Conservation (phyloP, 1,140 invertebrate species). For the Himalopsyche phryganea region DNA sequence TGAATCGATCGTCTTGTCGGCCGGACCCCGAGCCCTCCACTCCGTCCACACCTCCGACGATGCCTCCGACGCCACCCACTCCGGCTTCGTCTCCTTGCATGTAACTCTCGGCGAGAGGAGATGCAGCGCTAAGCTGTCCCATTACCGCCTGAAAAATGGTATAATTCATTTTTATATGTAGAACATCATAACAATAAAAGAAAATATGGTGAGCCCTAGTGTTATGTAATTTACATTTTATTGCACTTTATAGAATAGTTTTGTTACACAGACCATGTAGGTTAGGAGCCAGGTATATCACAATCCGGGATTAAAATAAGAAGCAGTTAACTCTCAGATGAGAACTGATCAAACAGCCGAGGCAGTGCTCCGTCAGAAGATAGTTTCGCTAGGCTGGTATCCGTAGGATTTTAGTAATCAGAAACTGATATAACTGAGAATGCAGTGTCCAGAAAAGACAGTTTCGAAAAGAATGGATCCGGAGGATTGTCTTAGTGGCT, state of each 20-base stretch:
- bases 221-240: background rate
- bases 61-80: constrained; percentile 41
- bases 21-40: constrained; percentile 44
- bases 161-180: background rate
- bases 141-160: constrained; percentile 41
- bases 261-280: no score
- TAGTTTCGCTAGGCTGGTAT: no score
- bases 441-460: no score
- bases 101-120: constrained; percentile 42
- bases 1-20: constrained; percentile 17
- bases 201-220: background rate
- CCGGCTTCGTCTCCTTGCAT: constrained; percentile 51
- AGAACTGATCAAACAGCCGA: no score
- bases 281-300: no score
- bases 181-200: no score
- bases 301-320: background rate
- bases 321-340: background rate
- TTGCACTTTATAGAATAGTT: no score
- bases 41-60: constrained; percentile 42
- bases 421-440: no score
- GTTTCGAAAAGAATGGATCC: background rate
- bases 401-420: no score
- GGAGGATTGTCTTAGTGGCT: no score
- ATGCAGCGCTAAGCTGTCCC: constrained; percentile 37
- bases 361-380: no score